These are phyloP conservation scores for Palaemon carinicauda DNA, from an alignment of 1,140 invertebrate species.

Conservation along the genomic window DNA sequence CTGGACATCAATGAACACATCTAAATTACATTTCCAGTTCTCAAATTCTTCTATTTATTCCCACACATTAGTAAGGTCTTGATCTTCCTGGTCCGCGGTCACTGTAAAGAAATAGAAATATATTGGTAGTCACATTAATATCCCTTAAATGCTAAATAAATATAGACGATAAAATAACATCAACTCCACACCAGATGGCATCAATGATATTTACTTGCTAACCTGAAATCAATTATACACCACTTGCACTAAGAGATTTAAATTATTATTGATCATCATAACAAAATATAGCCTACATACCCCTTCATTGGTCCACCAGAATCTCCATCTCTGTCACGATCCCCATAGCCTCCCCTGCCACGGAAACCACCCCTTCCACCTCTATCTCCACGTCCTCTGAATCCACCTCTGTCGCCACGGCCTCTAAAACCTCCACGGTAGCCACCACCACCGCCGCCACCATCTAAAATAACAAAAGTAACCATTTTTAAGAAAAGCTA, in stretches of 20 bases:
- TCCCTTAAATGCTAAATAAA: no score
- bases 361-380: constrained; percentile 60
- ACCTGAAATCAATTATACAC: no score
- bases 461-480: neutral
- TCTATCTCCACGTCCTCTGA: constrained; percentile 57
- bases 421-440: constrained; percentile 65
- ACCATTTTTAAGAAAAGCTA: no score
- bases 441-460: constrained; percentile 64
- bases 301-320: constrained; percentile 57
- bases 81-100: constrained; percentile 55
- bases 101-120: constrained; percentile 16
- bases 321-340: constrained; percentile 48
- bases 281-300: no score
- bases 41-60: neutral
- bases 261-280: no score
- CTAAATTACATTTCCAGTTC: no score
- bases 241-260: no score
- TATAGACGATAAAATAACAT: neutral
- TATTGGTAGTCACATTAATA: no score
- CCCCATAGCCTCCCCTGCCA: constrained; percentile 46
- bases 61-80: constrained; percentile 40
- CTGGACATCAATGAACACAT: no score
- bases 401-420: constrained; percentile 63
- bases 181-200: neutral
- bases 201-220: no score